Conservation (phyloP, 2,797 vertebrate species). For the Anolis apletophallus region DNA sequence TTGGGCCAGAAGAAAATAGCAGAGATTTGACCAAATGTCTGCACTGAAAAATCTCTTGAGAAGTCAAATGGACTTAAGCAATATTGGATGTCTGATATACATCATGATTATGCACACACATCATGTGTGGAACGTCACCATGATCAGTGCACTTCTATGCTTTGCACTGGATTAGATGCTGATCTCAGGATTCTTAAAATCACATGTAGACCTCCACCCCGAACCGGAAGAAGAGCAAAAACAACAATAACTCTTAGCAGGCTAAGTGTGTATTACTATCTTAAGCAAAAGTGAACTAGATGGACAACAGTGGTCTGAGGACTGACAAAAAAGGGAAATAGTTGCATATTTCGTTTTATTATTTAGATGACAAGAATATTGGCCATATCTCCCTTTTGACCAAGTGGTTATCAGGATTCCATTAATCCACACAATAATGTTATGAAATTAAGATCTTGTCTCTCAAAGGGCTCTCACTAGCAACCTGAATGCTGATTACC, state of each 20-base stretch:
- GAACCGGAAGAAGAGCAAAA: not conserved
- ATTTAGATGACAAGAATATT: not conserved
- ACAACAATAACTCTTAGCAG: not conserved
- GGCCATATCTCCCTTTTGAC: not conserved
- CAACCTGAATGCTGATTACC: not conserved
- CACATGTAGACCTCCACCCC: too few species aligned
- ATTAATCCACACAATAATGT: not conserved
- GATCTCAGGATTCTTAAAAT: constrained; percentile 33
- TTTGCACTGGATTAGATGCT: constrained; percentile 66
- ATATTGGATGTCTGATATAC: not conserved
- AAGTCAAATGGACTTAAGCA: constrained; percentile 1
- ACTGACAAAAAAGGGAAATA: not conserved
- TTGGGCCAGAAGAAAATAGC: not conserved
- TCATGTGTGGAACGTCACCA: not conserved
- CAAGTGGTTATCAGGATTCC: not conserved
- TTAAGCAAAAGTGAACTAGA: not conserved
- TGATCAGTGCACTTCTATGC: constrained; percentile 43
- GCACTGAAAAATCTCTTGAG: constrained; percentile 13
- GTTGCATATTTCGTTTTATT: not conserved
- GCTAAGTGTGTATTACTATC: not conserved
- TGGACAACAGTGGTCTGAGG: too few species aligned
- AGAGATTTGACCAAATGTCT: constrained; percentile 1
- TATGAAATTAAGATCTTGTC: not conserved
- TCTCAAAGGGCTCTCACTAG: not conserved
- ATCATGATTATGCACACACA: too few species aligned